phyloP scores from a whole-genome alignment of 1,140 invertebrate genomes.

The Pomacea maculata region DNA sequence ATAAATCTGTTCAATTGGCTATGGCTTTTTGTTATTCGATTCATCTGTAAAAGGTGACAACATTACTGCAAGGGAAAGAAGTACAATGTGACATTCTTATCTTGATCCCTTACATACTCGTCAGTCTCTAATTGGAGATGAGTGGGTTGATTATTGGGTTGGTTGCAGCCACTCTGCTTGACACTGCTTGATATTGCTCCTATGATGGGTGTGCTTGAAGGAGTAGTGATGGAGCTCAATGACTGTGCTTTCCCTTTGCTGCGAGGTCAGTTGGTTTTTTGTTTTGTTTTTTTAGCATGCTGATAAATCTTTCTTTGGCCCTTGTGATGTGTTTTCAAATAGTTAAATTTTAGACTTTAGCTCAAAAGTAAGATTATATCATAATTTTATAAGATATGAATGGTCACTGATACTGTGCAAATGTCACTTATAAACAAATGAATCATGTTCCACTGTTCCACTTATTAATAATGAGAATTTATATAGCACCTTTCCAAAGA shows the following conservation, averaged over 20 bases:
- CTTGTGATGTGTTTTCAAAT: background rate
- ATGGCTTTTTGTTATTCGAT: background rate
- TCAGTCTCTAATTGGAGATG: background rate
- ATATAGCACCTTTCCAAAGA: too few relatives aligned
- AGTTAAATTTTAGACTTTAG: too few relatives aligned
- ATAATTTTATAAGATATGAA: background rate
- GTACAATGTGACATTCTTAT: too few relatives aligned
- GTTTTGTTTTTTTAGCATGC: background rate
- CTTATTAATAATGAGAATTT: too few relatives aligned
- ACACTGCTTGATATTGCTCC: slow-evolving; percentile 94
- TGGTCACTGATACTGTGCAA: too few relatives aligned
- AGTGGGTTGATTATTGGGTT: slow-evolving; percentile 7
- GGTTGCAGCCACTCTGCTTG: slow-evolving; percentile 78
- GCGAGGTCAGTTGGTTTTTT: slow-evolving; percentile 65
- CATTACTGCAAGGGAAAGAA: background rate
- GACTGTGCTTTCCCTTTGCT: slow-evolving; percentile 96
- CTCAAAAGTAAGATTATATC: too few relatives aligned
- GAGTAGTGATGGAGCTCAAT: slow-evolving; percentile 96
- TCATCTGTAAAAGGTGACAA: background rate
- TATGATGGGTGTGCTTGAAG: slow-evolving; percentile 94
- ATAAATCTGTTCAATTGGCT: too few relatives aligned
- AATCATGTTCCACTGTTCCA: too few relatives aligned
- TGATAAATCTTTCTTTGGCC: background rate
- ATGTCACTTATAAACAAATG: too few relatives aligned
- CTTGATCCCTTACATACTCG: too few relatives aligned